Evolutionary conservation across 2,888 invertebrate genomes (phyloP).

Genomic region (Empis livida): DNA sequence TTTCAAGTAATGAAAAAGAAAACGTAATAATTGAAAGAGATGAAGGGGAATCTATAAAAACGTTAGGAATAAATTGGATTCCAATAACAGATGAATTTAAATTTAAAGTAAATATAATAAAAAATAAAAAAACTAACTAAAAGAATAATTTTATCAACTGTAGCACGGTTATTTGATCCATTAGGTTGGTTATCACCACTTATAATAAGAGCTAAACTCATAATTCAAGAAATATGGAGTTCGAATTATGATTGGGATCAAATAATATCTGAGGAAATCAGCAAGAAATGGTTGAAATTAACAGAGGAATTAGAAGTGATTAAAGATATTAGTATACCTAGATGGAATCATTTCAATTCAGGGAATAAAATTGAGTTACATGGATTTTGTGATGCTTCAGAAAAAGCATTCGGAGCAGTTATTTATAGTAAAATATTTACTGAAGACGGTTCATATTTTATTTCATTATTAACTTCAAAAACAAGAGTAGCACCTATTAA

Average conservation of each 20-base stretch:
- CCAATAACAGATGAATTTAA: slow-evolving; percentile 8
- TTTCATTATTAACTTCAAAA: slow-evolving; percentile 7
- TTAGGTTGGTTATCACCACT: slow-evolving; percentile 8
- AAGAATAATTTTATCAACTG: slow-evolving; percentile 2
- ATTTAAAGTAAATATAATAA: slow-evolving; percentile 2
- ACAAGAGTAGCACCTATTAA: slow-evolving; percentile 7
- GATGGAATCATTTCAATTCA: background rate
- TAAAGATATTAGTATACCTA: too few species aligned
- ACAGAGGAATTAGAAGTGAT: too few species aligned
- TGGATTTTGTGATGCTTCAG: slow-evolving; percentile 10
- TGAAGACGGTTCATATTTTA: background rate
- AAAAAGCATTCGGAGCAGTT: slow-evolving; percentile 4
- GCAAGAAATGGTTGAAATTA: slow-evolving; percentile 4
- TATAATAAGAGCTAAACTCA: slow-evolving; percentile 8
- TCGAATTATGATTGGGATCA: slow-evolving; percentile 10
- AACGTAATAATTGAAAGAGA: background rate
- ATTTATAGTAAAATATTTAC: slow-evolving; percentile 1
- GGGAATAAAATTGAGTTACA: slow-evolving; percentile 3
- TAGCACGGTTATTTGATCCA: slow-evolving; percentile 10
- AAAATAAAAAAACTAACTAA: slow-evolving; percentile 7
- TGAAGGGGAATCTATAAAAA: slow-evolving; percentile 3
- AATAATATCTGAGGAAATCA: slow-evolving; percentile 5
- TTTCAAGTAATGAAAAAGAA: background rate
- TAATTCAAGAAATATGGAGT: slow-evolving; percentile 10
- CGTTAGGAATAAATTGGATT: slow-evolving; percentile 7